Base-by-base conservation (phyloP, 2,113 vertebrate species). In the Heterochromis multidens region DNA sequence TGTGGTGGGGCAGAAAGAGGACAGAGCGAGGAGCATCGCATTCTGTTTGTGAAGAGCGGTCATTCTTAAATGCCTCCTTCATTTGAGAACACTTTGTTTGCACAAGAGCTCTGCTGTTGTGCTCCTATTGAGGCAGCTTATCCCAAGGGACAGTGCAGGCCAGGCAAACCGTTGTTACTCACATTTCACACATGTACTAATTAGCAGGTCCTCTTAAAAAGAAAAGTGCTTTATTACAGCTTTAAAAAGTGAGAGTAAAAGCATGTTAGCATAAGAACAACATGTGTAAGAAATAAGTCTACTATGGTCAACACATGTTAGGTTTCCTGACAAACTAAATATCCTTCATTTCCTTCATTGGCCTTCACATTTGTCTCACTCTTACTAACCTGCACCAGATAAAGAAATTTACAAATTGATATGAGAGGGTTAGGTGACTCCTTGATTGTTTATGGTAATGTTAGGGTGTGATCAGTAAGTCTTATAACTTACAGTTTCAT, bases 1-100 rank as follows among this genome's bases (percentile, higher is more conserved):
- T 72, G 70, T 23, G 54, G 21, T 29, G 52, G 25, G 40, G 61
- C 25, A 77, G 79, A 61, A 9, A 57, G 76, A 46, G 37, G 37
- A 87, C 79, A 81, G 80, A 82, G 86, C 88, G 84, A 83, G 87
- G 63, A 89, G 88, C 91, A 90, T 80, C 62, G 40, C 70, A 82
- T 91, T 91, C 82, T 92, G 91, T 92, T 92, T 86, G 87, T 91
- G 90, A 83, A 94, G 93, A 91, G 90, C 60, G 86, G 94, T 94
- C 91, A 92, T 91, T 95, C 95, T 94, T 88, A 92, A 94, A 94
- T 85, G 87, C 88, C 94, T 90, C 91, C 94, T 95, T 95, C 91
- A 92, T 91, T 92, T 23, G 52, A 93, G 90, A 90, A 93, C 86
- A 88, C 91, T 95, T 90, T 96, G 94, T 96, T 96, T 95, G 93